phyloP scores from a whole-genome alignment of 2,888 invertebrate species.

The Lobophora halterata region DNA sequence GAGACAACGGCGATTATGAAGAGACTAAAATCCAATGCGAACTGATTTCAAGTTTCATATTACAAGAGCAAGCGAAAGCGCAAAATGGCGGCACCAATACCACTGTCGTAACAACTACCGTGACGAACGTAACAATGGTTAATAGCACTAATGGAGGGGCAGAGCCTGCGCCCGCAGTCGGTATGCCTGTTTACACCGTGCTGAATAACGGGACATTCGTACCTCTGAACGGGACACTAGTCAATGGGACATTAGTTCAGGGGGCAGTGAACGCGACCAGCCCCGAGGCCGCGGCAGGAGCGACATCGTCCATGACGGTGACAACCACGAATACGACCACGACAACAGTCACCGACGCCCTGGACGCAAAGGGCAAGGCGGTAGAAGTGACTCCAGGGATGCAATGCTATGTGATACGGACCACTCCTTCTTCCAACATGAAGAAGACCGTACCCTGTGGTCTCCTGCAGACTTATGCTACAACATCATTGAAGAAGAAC shows the following conservation, averaged over 20 bases:
- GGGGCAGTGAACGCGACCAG: slow-evolving; percentile 33
- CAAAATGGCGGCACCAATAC: slow-evolving; percentile 43
- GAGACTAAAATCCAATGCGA: slow-evolving; percentile 69
- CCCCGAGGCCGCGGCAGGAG: slow-evolving; percentile 27
- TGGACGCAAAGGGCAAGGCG: slow-evolving; percentile 66
- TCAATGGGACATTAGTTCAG: slow-evolving; percentile 33
- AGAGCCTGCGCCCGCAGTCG: slow-evolving; percentile 29
- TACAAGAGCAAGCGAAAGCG: slow-evolving; percentile 43
- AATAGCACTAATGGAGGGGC: slow-evolving; percentile 47
- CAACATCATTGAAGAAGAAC: slow-evolving; percentile 56
- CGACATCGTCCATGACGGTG: slow-evolving; percentile 47
- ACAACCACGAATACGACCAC: slow-evolving; percentile 60
- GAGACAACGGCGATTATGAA: slow-evolving; percentile 67
- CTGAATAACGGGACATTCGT: slow-evolving; percentile 63
- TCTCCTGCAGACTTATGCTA: slow-evolving; percentile 62
- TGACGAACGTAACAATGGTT: slow-evolving; percentile 60
- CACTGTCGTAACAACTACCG: slow-evolving; percentile 50
- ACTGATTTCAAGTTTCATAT: slow-evolving; percentile 65
- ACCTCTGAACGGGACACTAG: slow-evolving; percentile 39
- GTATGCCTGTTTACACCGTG: slow-evolving; percentile 47
- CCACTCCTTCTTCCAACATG: slow-evolving; percentile 49
- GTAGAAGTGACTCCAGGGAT: slow-evolving; percentile 65
- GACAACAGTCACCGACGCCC: slow-evolving; percentile 59
- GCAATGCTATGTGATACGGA: slow-evolving; percentile 63
- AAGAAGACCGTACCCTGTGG: slow-evolving; percentile 59